A percentile compares a stretch with the other conserved stretches of the same genome.
Conservation (phyloP, 2,888 invertebrate genomes). For the Coelopa pilipes region DNA sequence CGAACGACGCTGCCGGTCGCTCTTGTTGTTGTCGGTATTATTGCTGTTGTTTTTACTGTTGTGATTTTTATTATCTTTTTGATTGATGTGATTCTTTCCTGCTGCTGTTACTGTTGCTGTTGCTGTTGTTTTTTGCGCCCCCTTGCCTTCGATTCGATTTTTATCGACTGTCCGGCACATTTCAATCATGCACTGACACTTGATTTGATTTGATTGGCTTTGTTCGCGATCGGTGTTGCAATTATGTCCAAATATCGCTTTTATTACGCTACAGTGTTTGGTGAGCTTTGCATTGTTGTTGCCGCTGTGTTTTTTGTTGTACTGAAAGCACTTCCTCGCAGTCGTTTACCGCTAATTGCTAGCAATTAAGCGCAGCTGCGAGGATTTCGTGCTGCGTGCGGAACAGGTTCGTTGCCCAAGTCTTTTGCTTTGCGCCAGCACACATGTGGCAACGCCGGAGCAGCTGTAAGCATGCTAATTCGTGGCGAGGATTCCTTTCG, state of each 20-base stretch:
- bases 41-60: not conserved
- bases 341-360: not conserved
- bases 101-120: too few relatives aligned
- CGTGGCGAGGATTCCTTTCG: too few relatives aligned
- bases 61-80: not conserved
- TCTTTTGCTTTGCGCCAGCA: slow-evolving; percentile 3
- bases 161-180: too few relatives aligned
- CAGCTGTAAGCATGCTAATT: too few relatives aligned
- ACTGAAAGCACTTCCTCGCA: not conserved
- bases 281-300: not conserved
- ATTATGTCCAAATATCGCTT: not conserved
- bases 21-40: not conserved
- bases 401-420: slow-evolving; percentile 18
- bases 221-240: too few relatives aligned
- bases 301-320: not conserved
- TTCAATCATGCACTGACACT: too few relatives aligned
- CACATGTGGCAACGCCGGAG: too few relatives aligned
- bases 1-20: not conserved
- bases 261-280: not conserved
- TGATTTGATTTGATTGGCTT: too few relatives aligned
- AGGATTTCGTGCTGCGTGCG: not conserved
- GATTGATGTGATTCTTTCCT: too few relatives aligned
- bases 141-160: too few relatives aligned
- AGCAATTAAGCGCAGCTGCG: not conserved
- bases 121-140: too few relatives aligned